These are phyloP conservation scores for Gorsachius goisagi DNA, from an alignment of 2,113 vertebrate genomes.

Conservation along the genomic window DNA sequence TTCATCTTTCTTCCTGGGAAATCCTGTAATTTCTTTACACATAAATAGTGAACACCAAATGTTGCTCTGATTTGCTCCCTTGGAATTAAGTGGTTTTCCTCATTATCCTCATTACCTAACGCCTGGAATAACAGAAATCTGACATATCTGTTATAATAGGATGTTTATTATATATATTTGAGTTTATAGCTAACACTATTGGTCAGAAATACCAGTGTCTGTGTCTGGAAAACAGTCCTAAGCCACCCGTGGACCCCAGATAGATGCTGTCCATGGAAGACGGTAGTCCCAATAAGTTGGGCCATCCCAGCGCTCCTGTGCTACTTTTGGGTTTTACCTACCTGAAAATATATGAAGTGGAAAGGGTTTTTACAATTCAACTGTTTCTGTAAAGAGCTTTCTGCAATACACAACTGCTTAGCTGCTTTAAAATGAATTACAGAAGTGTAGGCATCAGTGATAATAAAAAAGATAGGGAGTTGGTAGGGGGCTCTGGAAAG, in stretches of 20 bases:
- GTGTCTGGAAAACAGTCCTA: background rate
- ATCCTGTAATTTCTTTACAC: background rate
- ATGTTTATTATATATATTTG: background rate
- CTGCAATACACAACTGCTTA: background rate
- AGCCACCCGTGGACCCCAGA: fast-evolving
- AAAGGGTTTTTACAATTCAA: background rate
- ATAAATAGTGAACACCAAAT: background rate
- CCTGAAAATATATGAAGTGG: background rate
- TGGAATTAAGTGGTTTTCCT: background rate
- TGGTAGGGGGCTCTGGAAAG: background rate
- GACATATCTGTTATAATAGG: background rate
- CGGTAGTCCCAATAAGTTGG: background rate
- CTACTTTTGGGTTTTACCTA: background rate
- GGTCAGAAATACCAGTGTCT: background rate
- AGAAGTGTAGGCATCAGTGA: background rate
- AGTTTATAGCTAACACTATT: background rate
- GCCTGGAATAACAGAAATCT: background rate
- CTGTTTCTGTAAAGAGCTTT: background rate
- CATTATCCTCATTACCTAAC: background rate
- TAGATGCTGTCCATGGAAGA: background rate
- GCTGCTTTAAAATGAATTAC: background rate
- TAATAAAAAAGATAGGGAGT: background rate
- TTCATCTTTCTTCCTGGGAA: background rate
- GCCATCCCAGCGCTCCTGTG: background rate
- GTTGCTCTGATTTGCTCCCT: background rate